Base-by-base conservation (phyloP, 1,140 invertebrate species). In the Drosophila obscura region DNA sequence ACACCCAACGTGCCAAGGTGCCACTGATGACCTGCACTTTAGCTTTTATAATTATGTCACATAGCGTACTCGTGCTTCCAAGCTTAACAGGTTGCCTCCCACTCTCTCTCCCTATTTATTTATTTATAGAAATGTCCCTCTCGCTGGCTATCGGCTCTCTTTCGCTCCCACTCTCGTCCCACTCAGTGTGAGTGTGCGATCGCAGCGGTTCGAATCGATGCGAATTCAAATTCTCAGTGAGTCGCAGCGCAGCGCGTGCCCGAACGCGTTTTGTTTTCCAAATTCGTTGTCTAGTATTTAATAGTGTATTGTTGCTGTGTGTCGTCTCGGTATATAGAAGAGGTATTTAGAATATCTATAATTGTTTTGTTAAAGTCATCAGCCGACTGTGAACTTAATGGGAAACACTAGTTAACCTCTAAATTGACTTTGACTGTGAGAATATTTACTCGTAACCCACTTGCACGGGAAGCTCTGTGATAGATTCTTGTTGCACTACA, bases 181-280 rank as follows among this genome's bases (percentile, higher is more conserved):
- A 9, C 65, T 53, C 45, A 19, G 16, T 6, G 9, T 53, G 9
- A 28, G 16, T 41, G 11, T 55, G 16, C 31, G 43, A 60, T 65
- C 35, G 35, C 35, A 35, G 35, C 35, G 35, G 4, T 73, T 50
- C 59, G 24, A 46, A 46, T 19, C 35, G 59, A 15, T 39, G 49
- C 28, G 44, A n/a, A 65, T 71, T 69, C 65, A 58, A 13, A 69
- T 71, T 50, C 72, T 75, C 72, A 75, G 72, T 66, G 31, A 75
- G 43, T 73, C 72, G 67, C 35, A 63, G 57, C 53, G 49, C 62
- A 75, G 39, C 72, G 72, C 72, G 61, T 75, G 72, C 73, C 35
- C 72, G 72, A 43, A 53, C 43, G 71, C 72, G 61, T 58, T 55
- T 75, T 75, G 71, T 75, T 66, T 75, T 75, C 28, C 44, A 41